Evolutionary conservation across 2,113 vertebrate genomes (phyloP).

Genomic region (Platichthys stellatus): DNA sequence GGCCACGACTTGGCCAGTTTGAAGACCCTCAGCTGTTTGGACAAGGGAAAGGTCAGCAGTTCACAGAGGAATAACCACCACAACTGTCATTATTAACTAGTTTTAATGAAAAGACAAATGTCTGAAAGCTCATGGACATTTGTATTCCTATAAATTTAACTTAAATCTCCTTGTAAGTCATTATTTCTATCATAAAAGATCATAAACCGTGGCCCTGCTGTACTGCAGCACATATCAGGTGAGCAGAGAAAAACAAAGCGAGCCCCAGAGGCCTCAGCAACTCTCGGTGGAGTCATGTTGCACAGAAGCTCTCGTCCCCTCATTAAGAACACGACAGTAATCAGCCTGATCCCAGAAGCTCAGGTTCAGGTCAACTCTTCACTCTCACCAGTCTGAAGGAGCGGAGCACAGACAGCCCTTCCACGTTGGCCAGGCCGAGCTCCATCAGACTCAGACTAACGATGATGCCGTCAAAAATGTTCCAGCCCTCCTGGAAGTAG

Average conservation of each 20-base stretch:
- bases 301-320: slow-evolving; percentile 23
- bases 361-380: background rate
- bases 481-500: slow-evolving; percentile 99
- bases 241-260: slow-evolving; percentile 13
- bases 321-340: slow-evolving; percentile 14
- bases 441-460: slow-evolving; percentile 98
- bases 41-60: background rate
- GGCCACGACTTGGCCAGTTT: slow-evolving; percentile 99
- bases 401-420: slow-evolving; percentile 94
- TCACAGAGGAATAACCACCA: too few species aligned
- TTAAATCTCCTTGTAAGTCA: too few species aligned
- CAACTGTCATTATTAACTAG: too few species aligned
- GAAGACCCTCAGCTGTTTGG: slow-evolving; percentile 92
- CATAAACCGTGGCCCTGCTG: background rate
- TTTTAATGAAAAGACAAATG: too few species aligned
- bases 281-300: slow-evolving; percentile 11
- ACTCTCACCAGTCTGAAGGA: slow-evolving; percentile 95
- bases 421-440: slow-evolving; percentile 93
- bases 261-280: slow-evolving; percentile 15
- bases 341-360: background rate
- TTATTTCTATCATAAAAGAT: background rate
- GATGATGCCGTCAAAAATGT: slow-evolving; percentile 98
- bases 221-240: slow-evolving; percentile 7
- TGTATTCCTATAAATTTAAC: too few species aligned
- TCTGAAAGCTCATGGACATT: too few species aligned